phyloP scores from a whole-genome alignment of 2,888 invertebrate genomes.

The Cryptocheilus praepositus region DNA sequence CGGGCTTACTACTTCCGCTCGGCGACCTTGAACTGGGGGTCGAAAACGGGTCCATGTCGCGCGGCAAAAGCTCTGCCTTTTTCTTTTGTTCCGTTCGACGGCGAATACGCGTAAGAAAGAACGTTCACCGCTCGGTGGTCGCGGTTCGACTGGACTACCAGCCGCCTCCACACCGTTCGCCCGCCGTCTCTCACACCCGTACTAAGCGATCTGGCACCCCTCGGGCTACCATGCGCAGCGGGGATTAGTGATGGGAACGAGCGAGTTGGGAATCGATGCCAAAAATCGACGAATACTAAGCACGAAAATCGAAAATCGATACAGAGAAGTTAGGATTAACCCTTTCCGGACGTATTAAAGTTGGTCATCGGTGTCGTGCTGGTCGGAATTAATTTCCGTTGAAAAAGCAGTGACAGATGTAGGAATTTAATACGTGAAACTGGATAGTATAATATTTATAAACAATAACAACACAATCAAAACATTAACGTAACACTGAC shows the following conservation, averaged over 20 bases:
- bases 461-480: too few species aligned
- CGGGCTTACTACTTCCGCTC: background rate
- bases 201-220: constrained; percentile 50
- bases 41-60: constrained; percentile 5
- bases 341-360: too few species aligned
- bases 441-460: too few species aligned
- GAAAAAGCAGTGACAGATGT: too few species aligned
- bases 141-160: constrained; percentile 67
- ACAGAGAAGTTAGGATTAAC: too few species aligned
- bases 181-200: constrained; percentile 53
- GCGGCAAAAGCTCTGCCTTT: background rate
- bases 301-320: too few species aligned
- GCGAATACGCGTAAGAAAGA: constrained; percentile 18
- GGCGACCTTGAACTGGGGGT: background rate
- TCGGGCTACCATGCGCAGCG: constrained; percentile 14
- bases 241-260: background rate
- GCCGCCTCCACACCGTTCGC: constrained; percentile 61
- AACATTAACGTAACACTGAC: too few species aligned
- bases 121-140: constrained; percentile 64
- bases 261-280: too few species aligned
- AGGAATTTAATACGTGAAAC: too few species aligned
- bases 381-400: too few species aligned
- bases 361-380: too few species aligned
- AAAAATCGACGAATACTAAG: too few species aligned
- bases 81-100: background rate